phyloP scores from a whole-genome alignment of 2,113 vertebrate genomes.

The Platysteira castanea region DNA sequence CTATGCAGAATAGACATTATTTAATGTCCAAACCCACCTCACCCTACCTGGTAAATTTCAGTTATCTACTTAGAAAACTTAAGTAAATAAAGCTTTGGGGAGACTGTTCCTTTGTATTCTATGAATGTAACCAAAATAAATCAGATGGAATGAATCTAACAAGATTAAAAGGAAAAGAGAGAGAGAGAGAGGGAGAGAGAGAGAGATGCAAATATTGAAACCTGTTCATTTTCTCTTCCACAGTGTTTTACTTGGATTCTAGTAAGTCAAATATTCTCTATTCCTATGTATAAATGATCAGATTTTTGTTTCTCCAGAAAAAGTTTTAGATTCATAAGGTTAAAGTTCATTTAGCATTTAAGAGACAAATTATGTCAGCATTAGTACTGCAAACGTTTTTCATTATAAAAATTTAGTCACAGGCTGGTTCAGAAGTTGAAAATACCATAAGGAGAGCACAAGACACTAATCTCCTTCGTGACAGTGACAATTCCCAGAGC shows the following conservation, averaged over 20 bases:
- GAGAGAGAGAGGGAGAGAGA: background rate
- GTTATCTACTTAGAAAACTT: background rate
- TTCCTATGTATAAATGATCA: background rate
- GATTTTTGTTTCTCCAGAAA: background rate
- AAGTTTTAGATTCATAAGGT: constrained; percentile 3
- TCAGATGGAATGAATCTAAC: background rate
- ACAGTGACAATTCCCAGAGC: constrained; percentile 59
- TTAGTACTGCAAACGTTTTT: constrained; percentile 31
- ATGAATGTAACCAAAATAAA: constrained; percentile 43
- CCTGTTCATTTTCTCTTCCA: constrained; percentile 28
- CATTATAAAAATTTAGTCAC: constrained; percentile 42
- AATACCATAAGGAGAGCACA: constrained; percentile 8
- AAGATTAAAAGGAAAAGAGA: constrained; percentile 7
- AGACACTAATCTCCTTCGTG: constrained; percentile 41
- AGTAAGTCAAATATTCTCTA: background rate
- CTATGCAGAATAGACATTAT: background rate
- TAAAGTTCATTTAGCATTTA: constrained; percentile 31
- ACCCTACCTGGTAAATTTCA: background rate
- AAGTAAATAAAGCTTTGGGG: background rate
- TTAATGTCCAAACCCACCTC: background rate
- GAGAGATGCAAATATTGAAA: background rate
- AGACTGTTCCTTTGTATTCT: constrained; percentile 27
- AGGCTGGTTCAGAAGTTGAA: constrained; percentile 59
- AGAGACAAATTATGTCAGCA: constrained; percentile 39
- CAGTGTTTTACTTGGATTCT: constrained; percentile 47